Evolutionary conservation across 1,140 invertebrate species (phyloP).

Genomic region (Nymphalis io): DNA sequence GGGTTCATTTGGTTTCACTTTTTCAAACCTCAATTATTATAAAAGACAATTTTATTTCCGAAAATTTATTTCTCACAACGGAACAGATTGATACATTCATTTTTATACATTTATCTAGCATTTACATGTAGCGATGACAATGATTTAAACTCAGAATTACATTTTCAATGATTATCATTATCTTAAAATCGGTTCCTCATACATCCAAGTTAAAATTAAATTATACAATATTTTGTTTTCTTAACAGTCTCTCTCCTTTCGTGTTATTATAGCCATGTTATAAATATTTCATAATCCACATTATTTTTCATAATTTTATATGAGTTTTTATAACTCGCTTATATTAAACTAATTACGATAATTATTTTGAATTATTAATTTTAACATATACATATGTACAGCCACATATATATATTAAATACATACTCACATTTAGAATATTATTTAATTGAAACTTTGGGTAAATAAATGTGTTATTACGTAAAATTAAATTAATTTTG

Average conservation of each 20-base stretch:
- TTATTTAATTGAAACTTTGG: background rate
- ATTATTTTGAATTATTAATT: too few species aligned
- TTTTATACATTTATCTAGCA: conserved; percentile 46
- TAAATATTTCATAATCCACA: too few species aligned
- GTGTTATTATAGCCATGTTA: too few species aligned
- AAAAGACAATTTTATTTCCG: conserved; percentile 29
- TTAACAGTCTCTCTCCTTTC: too few species aligned
- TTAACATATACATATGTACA: too few species aligned
- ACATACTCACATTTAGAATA: too few species aligned
- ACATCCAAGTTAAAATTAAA: background rate
- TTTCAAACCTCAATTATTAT: background rate
- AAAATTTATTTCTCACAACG: conserved; percentile 59
- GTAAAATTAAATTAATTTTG: background rate
- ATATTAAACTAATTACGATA: too few species aligned
- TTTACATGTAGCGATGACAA: conserved; percentile 36
- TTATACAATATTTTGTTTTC: background rate
- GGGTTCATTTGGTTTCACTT: conserved; percentile 13
- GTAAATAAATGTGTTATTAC: background rate
- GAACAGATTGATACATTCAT: conserved; percentile 48
- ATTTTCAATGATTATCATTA: background rate
- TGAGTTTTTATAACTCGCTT: too few species aligned
- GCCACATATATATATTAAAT: too few species aligned
- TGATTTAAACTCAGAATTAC: conserved; percentile 3
- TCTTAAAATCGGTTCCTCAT: background rate
- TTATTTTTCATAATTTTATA: too few species aligned